phyloP scores from a whole-genome alignment of 1,140 invertebrate species.

The Bombyx mandarina region DNA sequence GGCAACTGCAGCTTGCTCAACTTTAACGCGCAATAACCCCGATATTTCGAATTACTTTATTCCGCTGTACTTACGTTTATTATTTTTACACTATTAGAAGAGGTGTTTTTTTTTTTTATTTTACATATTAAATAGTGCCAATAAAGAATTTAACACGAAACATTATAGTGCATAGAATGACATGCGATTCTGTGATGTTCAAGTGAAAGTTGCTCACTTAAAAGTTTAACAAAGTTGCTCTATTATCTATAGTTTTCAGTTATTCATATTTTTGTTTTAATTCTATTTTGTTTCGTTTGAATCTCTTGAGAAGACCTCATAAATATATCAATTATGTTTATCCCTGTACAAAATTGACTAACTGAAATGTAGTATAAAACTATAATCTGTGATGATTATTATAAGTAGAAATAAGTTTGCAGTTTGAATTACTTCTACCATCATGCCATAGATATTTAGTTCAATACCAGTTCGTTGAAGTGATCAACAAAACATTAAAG shows the following conservation, averaged over 20 bases:
- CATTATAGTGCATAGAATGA: slow-evolving; percentile 1
- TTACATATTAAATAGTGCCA: slow-evolving; percentile 2
- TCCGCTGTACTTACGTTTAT: slow-evolving; percentile 46
- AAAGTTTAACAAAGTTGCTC: slow-evolving; percentile 52
- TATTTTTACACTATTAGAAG: slow-evolving; percentile 26
- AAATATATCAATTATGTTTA: slow-evolving; percentile 3
- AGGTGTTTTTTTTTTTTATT: slow-evolving; percentile 29
- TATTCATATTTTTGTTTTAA: background rate
- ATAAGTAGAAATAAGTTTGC: slow-evolving; percentile 23
- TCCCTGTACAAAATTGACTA: slow-evolving; percentile 9
- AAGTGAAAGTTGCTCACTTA: slow-evolving; percentile 56
- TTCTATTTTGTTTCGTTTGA: background rate
- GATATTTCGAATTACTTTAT: slow-evolving; percentile 5
- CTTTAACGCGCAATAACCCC: slow-evolving; percentile 25
- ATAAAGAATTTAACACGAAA: background rate
- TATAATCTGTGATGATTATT: slow-evolving; percentile 35
- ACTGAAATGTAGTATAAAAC: slow-evolving; percentile 7
- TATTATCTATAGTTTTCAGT: slow-evolving; percentile 4
- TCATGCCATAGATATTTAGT: too few relatives aligned
- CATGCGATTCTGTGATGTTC: slow-evolving; percentile 45
- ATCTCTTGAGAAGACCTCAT: background rate
- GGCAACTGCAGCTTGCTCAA: slow-evolving; percentile 1
- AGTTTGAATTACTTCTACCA: background rate
- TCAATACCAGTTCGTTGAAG: too few relatives aligned
- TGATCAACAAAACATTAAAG: too few relatives aligned